Base-by-base conservation (phyloP, 2,797 vertebrate species). In the Ctenosaura bakeri region DNA sequence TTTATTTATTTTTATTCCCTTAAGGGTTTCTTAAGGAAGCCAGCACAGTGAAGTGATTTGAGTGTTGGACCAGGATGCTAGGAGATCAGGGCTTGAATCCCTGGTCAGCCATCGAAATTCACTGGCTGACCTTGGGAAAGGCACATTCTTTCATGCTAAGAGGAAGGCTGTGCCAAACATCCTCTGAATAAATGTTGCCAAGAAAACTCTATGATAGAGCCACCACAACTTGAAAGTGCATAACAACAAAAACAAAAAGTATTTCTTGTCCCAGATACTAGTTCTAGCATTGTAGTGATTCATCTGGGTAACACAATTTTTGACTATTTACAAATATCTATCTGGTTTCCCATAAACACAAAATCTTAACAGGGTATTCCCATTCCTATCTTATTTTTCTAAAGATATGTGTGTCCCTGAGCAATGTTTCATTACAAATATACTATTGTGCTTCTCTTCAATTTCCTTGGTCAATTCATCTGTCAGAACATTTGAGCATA, bases 1-100 rank as follows among this genome's bases (percentile, higher is more conserved):
- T 91, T 87, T 94, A 87, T 77, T 89, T 50, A 54, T 90, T 22
- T 66, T 22, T 66, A 91, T 91, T 86, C 80, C 6, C 69, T 90
- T 26, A 24, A 78, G 89, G 88, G 88, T 82, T 89, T 81, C 62
- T 64, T 64, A 64, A 64, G 62, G 62, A 64, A 64, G 62, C 22
- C 62, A 64, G 22, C 66, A 32, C 32, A 29, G 29, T 69, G 3
- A 69, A 69, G 13, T 69, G 66, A 69, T 29, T 32, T 69, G 10
- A 32, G 29, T 69, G 66, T 32, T 32, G 29, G 66, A 69, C 10
- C 29, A 69, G 29, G 66, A 32, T 1, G 32, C 2, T 18, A 69
- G 32, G 66, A 69, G 66, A 3, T 29, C 66, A 69, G 66, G 20
- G 26, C 29, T 69, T 69, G 66, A 69, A 69, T 69, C 29, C 3